These are phyloP conservation scores for Thalassophryne amazonica DNA, from an alignment of 2,797 vertebrate species.

Conservation along the genomic window DNA sequence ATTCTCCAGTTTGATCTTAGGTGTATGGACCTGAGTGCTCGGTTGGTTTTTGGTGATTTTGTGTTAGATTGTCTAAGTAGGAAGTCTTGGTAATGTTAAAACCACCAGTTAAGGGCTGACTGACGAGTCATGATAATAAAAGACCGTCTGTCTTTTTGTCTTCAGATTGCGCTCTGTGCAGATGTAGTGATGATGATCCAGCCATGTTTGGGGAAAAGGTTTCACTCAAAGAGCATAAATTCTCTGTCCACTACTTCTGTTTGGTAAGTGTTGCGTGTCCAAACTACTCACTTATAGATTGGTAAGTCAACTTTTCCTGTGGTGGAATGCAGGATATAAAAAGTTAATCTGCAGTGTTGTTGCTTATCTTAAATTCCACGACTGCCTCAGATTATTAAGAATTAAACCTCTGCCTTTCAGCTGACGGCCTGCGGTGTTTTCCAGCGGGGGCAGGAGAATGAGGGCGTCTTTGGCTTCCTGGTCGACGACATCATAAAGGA, in stretches of 20 bases:
- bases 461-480: slow-evolving; percentile 92
- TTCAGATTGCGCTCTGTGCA: slow-evolving; percentile 88
- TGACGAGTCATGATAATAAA: no score
- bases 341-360: no score
- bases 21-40: no score
- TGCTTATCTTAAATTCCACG: rapidly evolving
- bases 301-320: no score
- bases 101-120: no score
- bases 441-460: slow-evolving; percentile 87
- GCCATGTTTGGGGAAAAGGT: slow-evolving; percentile 91
- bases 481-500: slow-evolving; percentile 89
- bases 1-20: no score
- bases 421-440: slow-evolving; percentile 94
- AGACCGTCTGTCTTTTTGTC: slow-evolving; percentile 5
- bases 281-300: no score
- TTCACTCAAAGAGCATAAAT: slow-evolving; percentile 75
- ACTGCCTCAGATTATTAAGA: no score
- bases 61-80: no score
- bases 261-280: slow-evolving; percentile 81
- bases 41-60: no score
- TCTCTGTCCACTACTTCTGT: slow-evolving; percentile 93
- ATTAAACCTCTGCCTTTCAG: slow-evolving; percentile 72
- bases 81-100: no score
- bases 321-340: no score
- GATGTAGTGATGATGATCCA: slow-evolving; percentile 83